Evolutionary conservation across 2,113 vertebrate species (phyloP).

Genomic region (Coturnix japonica): DNA sequence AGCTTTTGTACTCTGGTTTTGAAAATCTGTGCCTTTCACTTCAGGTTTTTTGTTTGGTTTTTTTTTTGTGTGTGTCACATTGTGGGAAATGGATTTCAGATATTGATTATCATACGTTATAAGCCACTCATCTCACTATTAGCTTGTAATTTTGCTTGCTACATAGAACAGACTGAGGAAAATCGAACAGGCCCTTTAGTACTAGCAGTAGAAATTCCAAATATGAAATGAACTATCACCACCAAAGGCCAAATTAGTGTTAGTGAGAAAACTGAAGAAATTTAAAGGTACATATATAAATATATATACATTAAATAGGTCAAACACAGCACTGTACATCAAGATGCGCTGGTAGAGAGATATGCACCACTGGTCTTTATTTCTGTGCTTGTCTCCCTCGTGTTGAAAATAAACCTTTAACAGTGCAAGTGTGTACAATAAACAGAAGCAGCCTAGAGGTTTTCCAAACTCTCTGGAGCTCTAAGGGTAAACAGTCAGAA

Average conservation of each 20-base stretch:
- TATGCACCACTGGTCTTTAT: conserved; percentile 29
- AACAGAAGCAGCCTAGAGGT: conserved; percentile 39
- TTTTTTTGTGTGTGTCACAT: conserved; percentile 59
- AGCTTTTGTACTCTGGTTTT: conserved; percentile 73
- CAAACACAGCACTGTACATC: not conserved
- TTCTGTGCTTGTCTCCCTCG: not conserved
- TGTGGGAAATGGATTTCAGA: conserved; percentile 38
- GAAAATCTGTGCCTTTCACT: conserved; percentile 57
- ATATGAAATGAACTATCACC: not conserved
- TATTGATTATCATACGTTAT: conserved; percentile 75
- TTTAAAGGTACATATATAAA: conserved; percentile 47
- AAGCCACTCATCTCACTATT: conserved; percentile 56
- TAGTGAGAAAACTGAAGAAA: conserved; percentile 27
- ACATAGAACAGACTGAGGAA: conserved; percentile 45
- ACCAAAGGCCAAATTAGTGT: conserved; percentile 42
- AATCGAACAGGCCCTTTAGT: conserved; percentile 55
- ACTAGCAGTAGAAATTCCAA: conserved; percentile 38
- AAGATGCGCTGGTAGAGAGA: not conserved
- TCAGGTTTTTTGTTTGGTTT: not conserved
- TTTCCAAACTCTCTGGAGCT: conserved; percentile 49
- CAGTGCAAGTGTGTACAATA: conserved; percentile 44
- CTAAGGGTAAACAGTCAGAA: conserved; percentile 63
- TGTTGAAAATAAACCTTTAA: conserved; percentile 50
- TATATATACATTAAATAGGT: conserved; percentile 32
- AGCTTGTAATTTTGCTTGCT: conserved; percentile 58